Conservation (phyloP, 2,113 vertebrate species). For the human region DNA sequence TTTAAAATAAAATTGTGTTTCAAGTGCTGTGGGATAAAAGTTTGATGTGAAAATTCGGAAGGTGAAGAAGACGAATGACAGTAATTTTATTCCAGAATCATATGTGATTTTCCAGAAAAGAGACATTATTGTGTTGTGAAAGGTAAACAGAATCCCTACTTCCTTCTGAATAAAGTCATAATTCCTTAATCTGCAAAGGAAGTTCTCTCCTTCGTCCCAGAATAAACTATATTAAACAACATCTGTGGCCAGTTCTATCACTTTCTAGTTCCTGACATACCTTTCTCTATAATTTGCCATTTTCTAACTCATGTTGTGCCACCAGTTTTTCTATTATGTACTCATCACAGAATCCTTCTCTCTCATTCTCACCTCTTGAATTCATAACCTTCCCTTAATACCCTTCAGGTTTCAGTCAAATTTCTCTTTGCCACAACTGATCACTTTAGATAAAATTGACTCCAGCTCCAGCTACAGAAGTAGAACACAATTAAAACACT, state of each 20-base stretch:
- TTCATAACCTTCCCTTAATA: neutral
- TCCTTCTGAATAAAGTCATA: neutral
- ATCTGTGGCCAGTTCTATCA: neutral
- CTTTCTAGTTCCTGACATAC: neutral
- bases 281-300: neutral
- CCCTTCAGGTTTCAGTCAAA: neutral
- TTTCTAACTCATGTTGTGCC: neutral
- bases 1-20: neutral
- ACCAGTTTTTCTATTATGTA: neutral
- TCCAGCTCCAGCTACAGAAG: neutral
- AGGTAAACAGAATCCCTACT: neutral
- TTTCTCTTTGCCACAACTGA: neutral
- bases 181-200: neutral
- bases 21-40: neutral
- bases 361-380: neutral
- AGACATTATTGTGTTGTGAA: neutral
- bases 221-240: neutral
- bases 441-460: neutral
- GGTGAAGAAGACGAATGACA: neutral
- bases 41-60: neutral
- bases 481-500: neutral
- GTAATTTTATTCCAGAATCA: neutral
- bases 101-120: neutral
- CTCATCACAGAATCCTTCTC: neutral
- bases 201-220: rapidly evolving